phyloP scores from a whole-genome alignment of 2,888 invertebrate genomes.

The Oasisia sp. region DNA sequence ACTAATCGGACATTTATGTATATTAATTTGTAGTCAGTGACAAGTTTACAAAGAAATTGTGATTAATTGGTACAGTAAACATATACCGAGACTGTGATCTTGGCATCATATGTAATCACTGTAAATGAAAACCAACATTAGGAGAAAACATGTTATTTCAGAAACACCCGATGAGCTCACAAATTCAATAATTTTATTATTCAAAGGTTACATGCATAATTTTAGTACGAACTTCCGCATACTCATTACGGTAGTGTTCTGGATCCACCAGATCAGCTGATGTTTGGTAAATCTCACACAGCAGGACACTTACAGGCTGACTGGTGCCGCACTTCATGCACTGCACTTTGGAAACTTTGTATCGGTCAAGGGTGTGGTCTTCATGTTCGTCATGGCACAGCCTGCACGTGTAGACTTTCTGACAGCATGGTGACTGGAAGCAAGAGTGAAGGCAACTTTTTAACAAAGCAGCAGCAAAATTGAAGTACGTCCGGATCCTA shows the following conservation, averaged over 20 bases:
- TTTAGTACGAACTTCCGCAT: too few species aligned
- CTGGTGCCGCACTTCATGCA: slow-evolving; percentile 84
- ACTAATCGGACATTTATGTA: neutral
- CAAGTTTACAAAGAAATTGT: neutral
- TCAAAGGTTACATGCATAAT: neutral
- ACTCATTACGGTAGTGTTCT: neutral
- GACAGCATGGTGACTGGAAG: slow-evolving; percentile 87
- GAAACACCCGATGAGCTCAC: slow-evolving; percentile 13
- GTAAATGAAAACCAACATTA: slow-evolving; percentile 19
- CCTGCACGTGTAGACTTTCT: slow-evolving; percentile 86
- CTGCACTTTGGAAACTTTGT: slow-evolving; percentile 83
- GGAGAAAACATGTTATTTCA: slow-evolving; percentile 22
- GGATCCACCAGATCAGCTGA: neutral
- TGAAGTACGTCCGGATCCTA: neutral
- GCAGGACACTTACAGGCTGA: slow-evolving; percentile 69
- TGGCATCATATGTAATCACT: neutral
- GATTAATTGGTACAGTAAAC: neutral
- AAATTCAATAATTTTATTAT: too few species aligned
- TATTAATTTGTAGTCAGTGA: neutral
- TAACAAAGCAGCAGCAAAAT: neutral
- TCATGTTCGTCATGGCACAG: slow-evolving; percentile 91
- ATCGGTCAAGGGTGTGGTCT: slow-evolving; percentile 84
- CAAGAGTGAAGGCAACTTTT: slow-evolving; percentile 26
- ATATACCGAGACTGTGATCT: too few species aligned
- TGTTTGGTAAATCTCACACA: neutral